These are phyloP conservation scores for Pristionchus pacificus DNA, from an alignment of 1,140 invertebrate species.

Conservation along the genomic window DNA sequence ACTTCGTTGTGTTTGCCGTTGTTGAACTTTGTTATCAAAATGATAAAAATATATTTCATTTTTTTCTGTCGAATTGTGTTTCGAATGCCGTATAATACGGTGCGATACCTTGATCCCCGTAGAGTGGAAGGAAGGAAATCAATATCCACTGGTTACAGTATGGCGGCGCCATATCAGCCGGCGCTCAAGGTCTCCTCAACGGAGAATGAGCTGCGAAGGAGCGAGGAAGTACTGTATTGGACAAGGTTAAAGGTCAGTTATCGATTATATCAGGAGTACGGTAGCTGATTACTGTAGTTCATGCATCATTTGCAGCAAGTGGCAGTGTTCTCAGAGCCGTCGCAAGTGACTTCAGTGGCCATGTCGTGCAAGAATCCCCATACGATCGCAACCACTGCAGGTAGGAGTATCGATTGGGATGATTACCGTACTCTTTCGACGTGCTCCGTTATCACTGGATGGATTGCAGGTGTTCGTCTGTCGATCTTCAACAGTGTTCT, in stretches of 20 bases:
- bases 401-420: constrained; percentile 22
- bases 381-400: constrained; percentile 41
- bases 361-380: constrained; percentile 44
- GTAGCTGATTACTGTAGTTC: background rate
- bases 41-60: background rate
- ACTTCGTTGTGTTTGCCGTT: constrained; percentile 17
- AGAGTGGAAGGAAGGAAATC: too few species aligned
- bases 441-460: background rate
- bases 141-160: too few species aligned
- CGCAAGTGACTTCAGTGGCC: constrained; percentile 37
- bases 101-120: too few species aligned
- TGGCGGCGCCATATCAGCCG: constrained; percentile 41
- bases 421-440: too few species aligned
- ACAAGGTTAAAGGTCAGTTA: constrained; percentile 43
- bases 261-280: constrained; percentile 4
- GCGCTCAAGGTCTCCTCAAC: constrained; percentile 18
- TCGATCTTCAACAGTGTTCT: constrained; percentile 30
- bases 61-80: too few species aligned
- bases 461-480: constrained; percentile 21
- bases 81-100: too few species aligned
- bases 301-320: constrained; percentile 41
- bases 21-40: constrained; percentile 18
- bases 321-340: constrained; percentile 52
- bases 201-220: constrained; percentile 23
- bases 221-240: constrained; percentile 49